Evolutionary conservation across 2,113 vertebrate species (phyloP).

Genomic region (Melanostigma gelatinosum): DNA sequence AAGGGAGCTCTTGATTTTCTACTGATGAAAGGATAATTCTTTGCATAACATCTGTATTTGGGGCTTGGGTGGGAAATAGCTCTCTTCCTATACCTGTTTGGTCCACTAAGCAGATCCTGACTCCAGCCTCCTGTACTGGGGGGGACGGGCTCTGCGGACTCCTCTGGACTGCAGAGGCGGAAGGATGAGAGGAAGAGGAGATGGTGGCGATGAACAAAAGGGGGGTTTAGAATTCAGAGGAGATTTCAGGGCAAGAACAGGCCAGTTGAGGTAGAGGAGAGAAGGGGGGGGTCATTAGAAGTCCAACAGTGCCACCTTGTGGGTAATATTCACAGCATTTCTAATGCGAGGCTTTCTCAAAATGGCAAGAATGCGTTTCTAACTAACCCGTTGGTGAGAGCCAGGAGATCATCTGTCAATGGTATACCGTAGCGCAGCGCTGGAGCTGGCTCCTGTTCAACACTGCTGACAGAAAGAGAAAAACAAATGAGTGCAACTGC

Average conservation of each 20-base stretch:
- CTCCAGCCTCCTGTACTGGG: slow-evolving; percentile 66
- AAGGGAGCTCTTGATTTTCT: slow-evolving; percentile 51
- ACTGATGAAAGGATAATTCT: slow-evolving; percentile 45
- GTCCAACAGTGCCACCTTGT: slow-evolving; percentile 73
- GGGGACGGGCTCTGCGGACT: slow-evolving; percentile 54
- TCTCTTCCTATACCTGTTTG: slow-evolving; percentile 66
- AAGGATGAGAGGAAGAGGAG: slow-evolving; percentile 20
- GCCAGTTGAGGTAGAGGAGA: slow-evolving; percentile 14
- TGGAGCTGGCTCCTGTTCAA: slow-evolving; percentile 49
- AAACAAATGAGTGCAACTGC: slow-evolving; percentile 36
- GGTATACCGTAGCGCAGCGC: slow-evolving; percentile 43
- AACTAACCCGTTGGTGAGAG: slow-evolving; percentile 73
- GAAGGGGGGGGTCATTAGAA: slow-evolving; percentile 9
- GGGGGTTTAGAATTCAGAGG: slow-evolving; percentile 30
- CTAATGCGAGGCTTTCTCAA: background rate
- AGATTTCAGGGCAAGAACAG: slow-evolving; percentile 35
- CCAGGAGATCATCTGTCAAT: slow-evolving; percentile 72
- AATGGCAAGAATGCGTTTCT: slow-evolving; percentile 21
- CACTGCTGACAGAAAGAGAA: slow-evolving; percentile 35
- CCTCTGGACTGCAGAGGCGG: slow-evolving; percentile 51
- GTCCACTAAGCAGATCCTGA: slow-evolving; percentile 70
- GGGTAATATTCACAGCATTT: slow-evolving; percentile 20
- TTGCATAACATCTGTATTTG: slow-evolving; percentile 16
- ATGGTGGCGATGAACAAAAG: slow-evolving; percentile 40
- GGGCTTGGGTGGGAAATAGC: slow-evolving; percentile 22